phyloP scores from a whole-genome alignment of 2,888 invertebrate species.

The Andrena chrysosceles region DNA sequence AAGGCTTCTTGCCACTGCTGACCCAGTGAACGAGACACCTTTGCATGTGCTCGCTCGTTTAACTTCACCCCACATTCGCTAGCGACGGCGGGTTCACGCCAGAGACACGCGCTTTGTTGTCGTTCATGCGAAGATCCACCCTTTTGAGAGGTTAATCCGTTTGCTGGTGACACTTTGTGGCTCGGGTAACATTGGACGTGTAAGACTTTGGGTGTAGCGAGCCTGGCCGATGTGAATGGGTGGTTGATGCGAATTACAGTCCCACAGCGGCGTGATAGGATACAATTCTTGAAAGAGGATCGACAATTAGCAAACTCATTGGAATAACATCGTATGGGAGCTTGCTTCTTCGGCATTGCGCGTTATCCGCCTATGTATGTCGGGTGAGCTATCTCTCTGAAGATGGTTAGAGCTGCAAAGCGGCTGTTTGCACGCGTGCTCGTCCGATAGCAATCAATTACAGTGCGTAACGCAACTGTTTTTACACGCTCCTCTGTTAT shows the following conservation, averaged over 20 bases:
- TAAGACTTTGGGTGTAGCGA: background rate
- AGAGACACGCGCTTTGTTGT: slow-evolving; percentile 45
- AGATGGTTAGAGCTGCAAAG: slow-evolving; percentile 54
- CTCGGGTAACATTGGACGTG: background rate
- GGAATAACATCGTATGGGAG: slow-evolving; percentile 24
- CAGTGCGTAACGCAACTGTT: slow-evolving; percentile 56
- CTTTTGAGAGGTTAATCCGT: background rate
- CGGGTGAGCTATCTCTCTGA: slow-evolving; percentile 11
- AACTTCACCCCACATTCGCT: slow-evolving; percentile 66
- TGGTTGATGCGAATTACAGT: background rate
- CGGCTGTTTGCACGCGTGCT: slow-evolving; percentile 59
- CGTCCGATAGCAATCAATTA: slow-evolving; percentile 55
- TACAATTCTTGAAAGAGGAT: background rate
- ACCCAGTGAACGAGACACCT: slow-evolving; percentile 83
- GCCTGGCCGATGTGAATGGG: background rate
- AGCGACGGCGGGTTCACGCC: slow-evolving; percentile 40
- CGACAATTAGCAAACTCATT: slow-evolving; percentile 37
- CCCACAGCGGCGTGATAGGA: background rate
- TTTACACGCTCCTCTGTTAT: slow-evolving; percentile 50
- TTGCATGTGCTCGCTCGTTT: slow-evolving; percentile 78
- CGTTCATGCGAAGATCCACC: slow-evolving; percentile 20
- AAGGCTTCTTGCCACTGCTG: slow-evolving; percentile 82
- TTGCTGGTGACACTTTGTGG: background rate
- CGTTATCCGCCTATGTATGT: background rate
- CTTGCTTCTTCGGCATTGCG: background rate